Base-by-base conservation (phyloP, 2,113 vertebrate genomes). In the Vimba vimba region DNA sequence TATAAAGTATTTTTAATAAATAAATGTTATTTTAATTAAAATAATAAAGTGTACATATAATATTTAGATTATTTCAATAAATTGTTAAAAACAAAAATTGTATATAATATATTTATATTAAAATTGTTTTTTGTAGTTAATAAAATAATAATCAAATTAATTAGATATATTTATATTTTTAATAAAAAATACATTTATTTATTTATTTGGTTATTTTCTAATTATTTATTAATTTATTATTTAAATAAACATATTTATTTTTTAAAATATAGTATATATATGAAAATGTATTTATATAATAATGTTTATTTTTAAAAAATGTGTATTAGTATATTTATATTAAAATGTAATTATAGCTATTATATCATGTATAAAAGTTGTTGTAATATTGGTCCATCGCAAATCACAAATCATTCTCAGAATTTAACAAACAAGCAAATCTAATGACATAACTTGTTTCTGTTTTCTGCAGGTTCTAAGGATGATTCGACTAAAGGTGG, bases 401-500 rank as follows among this genome's bases (percentile, higher is more conserved):
- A 33, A 33, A 66, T 69, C 30, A 69, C 66, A 4, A 36, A 69
- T 39, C 9, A 21, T 39, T 69, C 4, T 69, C 66, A 36, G 30
- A 33, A 19, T 76, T 52, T 19, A 25, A 50, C 43, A 43, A 43
- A 43, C 43, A 43, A 52, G 3, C 33, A 59, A 80, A 43, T 59
- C 10, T 45, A 21, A 15, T 47, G 6, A 47, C 6, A 3, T 43
- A 15, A 55, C 47, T 10, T 77, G 2, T 66, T 71, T 33, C 15
- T 30, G 2, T 52, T 21, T 78, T 69, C 12, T 45, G 45, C 39
- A 95, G 95, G 95, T 39, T 93, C 94, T 1, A 95, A 94, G 82
- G 94, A 93, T 36, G 94, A 95, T 25, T 93, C 93, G 1, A 93
- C 94, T 7, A 95, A 85, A 90, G 96, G 96, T 0, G 97, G 97